These are phyloP conservation scores for Drosophila leonis DNA, from an alignment of 2,888 invertebrate genomes.

Conservation along the genomic window DNA sequence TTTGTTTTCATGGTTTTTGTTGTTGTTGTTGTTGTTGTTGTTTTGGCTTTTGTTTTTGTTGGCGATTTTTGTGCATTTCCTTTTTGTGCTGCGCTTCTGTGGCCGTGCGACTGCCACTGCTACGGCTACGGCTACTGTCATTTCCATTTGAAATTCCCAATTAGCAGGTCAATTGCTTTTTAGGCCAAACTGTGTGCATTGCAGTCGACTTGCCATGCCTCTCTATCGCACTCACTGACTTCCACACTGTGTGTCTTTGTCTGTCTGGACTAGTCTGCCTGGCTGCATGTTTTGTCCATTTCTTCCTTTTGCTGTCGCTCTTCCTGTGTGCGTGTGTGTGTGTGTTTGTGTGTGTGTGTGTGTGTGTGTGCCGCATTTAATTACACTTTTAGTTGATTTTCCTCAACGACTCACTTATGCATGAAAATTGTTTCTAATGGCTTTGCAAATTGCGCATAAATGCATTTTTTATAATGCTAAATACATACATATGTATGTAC, in stretches of 20 bases:
- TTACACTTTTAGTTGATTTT: conserved; percentile 58
- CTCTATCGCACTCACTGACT: neutral
- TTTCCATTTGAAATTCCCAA: conserved; percentile 73
- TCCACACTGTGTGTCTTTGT: conserved; percentile 3
- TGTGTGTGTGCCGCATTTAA: conserved; percentile 48
- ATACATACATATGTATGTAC: neutral
- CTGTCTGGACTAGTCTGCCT: conserved; percentile 31
- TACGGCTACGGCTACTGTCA: conserved; percentile 55
- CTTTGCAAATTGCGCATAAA: conserved; percentile 57
- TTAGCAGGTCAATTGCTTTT: conserved; percentile 82
- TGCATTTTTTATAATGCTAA: conserved; percentile 39
- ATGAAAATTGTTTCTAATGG: conserved; percentile 67
- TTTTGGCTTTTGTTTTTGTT: conserved; percentile 26
- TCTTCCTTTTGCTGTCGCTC: conserved; percentile 29
- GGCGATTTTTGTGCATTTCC: conserved; percentile 57
- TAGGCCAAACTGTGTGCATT: conserved; percentile 78
- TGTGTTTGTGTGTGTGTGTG: conserved; percentile 21
- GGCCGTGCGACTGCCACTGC: conserved; percentile 31
- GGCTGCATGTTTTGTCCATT: conserved; percentile 24
- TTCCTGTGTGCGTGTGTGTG: conserved; percentile 35
- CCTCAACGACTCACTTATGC: conserved; percentile 60
- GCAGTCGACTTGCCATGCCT: conserved; percentile 56
- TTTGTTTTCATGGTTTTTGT: conserved; percentile 31
- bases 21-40: conserved; percentile 31
- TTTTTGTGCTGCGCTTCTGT: conserved; percentile 58